Evolutionary conservation across 2,888 invertebrate species (phyloP).

Genomic region (Mesoligia furuncula): DNA sequence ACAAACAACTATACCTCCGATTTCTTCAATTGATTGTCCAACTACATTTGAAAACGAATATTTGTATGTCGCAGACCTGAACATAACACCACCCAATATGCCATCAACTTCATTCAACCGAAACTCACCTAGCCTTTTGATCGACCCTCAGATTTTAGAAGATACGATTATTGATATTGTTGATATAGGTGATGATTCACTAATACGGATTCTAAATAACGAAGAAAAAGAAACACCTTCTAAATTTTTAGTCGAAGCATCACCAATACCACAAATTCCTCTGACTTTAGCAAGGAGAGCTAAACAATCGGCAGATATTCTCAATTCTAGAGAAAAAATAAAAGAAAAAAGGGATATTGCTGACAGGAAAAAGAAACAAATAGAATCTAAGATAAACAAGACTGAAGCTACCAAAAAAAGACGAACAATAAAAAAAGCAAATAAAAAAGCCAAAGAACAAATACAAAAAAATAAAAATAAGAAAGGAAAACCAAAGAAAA

Average conservation of each 20-base stretch:
- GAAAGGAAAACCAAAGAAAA: background rate
- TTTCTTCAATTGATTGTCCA: background rate
- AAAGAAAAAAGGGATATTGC: too few relatives aligned
- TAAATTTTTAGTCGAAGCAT: too few relatives aligned
- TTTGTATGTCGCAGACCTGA: background rate
- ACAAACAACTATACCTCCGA: background rate
- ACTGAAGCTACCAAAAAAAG: too few relatives aligned
- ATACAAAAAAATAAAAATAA: background rate
- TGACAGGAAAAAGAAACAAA: too few relatives aligned
- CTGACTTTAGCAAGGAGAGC: too few relatives aligned
- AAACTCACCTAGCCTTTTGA: constrained; percentile 1
- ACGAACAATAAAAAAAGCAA: too few relatives aligned
- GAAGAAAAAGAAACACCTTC: background rate
- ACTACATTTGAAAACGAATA: background rate
- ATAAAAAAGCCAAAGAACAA: background rate
- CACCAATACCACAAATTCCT: too few relatives aligned
- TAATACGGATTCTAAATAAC: background rate
- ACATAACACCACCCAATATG: too few relatives aligned
- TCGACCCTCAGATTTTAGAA: constrained; percentile 1
- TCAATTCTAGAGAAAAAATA: too few relatives aligned
- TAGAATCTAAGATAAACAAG: too few relatives aligned
- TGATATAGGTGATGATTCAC: constrained; percentile 4
- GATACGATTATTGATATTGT: constrained; percentile 9
- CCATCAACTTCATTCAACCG: constrained; percentile 2
- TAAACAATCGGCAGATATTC: too few relatives aligned